phyloP scores from a whole-genome alignment of 30 jellyfish, hydroid and myxozoan species.

The Haliclystus octoradiatus region DNA sequence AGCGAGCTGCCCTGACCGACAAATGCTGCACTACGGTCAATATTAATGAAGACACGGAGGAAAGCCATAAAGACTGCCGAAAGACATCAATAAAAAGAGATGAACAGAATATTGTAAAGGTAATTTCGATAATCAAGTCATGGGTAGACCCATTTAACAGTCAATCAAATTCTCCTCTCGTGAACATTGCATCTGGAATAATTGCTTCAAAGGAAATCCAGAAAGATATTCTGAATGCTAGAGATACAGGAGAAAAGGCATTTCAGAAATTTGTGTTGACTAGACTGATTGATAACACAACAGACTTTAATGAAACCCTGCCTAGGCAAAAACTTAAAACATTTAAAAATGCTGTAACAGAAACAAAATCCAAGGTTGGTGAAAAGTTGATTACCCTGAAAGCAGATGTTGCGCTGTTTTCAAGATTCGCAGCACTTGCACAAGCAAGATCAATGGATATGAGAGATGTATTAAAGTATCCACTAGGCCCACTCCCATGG shows the following conservation, averaged over 20 bases:
- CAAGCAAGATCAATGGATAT: conserved; percentile 21
- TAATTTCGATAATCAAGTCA: conserved; percentile 1
- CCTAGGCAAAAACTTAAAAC: conserved; percentile 2
- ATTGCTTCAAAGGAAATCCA: conserved; percentile 26
- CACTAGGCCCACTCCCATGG: conserved; percentile 40
- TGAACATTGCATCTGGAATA: conserved; percentile 31
- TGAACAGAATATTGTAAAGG: conserved; percentile 10
- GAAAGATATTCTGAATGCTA: conserved; percentile 28
- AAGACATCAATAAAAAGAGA: no score
- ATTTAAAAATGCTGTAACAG: background rate
- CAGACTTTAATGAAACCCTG: conserved; percentile 4
- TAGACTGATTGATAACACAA: conserved; percentile 6
- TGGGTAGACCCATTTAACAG: conserved; percentile 41
- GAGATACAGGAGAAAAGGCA: conserved; percentile 13
- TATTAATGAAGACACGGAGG: no score
- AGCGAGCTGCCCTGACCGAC: no score
- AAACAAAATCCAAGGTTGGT: background rate
- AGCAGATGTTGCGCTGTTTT: conserved; percentile 10
- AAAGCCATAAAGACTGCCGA: no score
- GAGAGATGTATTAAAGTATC: conserved; percentile 30
- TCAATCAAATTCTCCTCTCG: conserved; percentile 8
- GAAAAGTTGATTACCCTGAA: conserved; percentile 8
- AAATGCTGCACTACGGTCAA: no score
- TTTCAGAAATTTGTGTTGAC: conserved; percentile 7
- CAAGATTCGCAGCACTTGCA: conserved; percentile 20